Evolutionary conservation across 2,888 invertebrate species (phyloP).

Genomic region (Herminia tarsipennalis): DNA sequence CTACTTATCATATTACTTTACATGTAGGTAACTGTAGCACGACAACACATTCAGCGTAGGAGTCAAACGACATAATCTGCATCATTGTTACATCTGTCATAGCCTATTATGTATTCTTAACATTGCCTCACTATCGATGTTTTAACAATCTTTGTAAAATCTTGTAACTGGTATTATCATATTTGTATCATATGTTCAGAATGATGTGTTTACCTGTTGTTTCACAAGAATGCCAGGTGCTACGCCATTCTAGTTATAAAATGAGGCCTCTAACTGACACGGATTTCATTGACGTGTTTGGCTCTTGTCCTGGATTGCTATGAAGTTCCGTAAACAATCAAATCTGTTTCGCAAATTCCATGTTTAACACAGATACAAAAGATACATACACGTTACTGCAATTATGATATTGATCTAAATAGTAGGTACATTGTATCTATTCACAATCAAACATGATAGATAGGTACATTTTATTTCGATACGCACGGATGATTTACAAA

Average conservation of each 20-base stretch:
- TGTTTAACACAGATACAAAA: neutral
- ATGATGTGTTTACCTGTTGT: neutral
- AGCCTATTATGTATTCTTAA: neutral
- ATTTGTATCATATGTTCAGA: neutral
- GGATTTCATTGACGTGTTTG: constrained; percentile 11
- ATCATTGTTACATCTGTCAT: constrained; percentile 10
- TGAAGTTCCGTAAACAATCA: constrained; percentile 25
- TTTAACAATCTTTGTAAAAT: neutral
- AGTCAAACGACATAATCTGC: constrained; percentile 5
- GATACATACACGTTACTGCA: neutral
- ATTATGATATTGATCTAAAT: neutral
- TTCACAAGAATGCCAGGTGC: neutral
- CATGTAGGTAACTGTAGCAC: neutral
- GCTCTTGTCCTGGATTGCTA: constrained; percentile 12
- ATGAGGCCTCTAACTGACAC: constrained; percentile 13
- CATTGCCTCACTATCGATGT: neutral
- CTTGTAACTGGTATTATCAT: neutral
- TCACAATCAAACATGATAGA: no score
- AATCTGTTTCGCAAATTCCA: constrained; percentile 18
- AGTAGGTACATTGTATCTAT: neutral
- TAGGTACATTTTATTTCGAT: no score
- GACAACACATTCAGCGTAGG: neutral
- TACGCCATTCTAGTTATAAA: constrained; percentile 7
- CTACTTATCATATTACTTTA: neutral
- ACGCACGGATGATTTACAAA: no score